Conservation (phyloP, 2,888 invertebrate species). For the Hemithea aestivaria region DNA sequence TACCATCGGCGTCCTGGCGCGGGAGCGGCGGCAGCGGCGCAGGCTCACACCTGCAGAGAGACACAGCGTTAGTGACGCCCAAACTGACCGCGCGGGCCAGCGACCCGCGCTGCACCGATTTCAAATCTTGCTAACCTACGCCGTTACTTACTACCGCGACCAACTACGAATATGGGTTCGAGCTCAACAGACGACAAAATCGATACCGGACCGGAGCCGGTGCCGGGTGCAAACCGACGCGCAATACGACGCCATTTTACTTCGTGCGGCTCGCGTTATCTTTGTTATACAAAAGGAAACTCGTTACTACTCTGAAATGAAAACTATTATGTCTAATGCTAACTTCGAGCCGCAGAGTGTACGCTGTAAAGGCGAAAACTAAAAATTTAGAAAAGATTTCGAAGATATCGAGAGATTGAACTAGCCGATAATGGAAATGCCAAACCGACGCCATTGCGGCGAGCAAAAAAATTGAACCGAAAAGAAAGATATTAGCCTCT, state of each 20-base stretch:
- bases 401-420: slow-evolving; percentile 63
- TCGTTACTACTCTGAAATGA: slow-evolving; percentile 65
- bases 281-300: slow-evolving; percentile 47
- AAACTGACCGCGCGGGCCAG: slow-evolving; percentile 60
- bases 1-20: slow-evolving; percentile 74
- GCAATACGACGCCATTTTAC: slow-evolving; percentile 76
- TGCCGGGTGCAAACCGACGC: slow-evolving; percentile 67
- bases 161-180: slow-evolving; percentile 18
- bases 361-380: slow-evolving; percentile 58
- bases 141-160: slow-evolving; percentile 38
- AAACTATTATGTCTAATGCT: slow-evolving; percentile 61
- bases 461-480: slow-evolving; percentile 43
- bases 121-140: slow-evolving; percentile 66
- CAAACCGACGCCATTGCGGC: slow-evolving; percentile 73
- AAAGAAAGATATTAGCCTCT: slow-evolving; percentile 47
- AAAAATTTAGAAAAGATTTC: slow-evolving; percentile 69
- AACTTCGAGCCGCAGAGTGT: slow-evolving; percentile 53
- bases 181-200: slow-evolving; percentile 39
- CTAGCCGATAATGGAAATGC: slow-evolving; percentile 60
- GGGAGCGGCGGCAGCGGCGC: slow-evolving; percentile 75
- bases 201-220: slow-evolving; percentile 55
- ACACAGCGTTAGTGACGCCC: slow-evolving; percentile 76
- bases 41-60: slow-evolving; percentile 80
- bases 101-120: slow-evolving; percentile 59
- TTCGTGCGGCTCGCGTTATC: slow-evolving; percentile 66